These are phyloP conservation scores for Lycodopsis pacificus DNA, from an alignment of 2,797 vertebrate species.

Conservation along the genomic window DNA sequence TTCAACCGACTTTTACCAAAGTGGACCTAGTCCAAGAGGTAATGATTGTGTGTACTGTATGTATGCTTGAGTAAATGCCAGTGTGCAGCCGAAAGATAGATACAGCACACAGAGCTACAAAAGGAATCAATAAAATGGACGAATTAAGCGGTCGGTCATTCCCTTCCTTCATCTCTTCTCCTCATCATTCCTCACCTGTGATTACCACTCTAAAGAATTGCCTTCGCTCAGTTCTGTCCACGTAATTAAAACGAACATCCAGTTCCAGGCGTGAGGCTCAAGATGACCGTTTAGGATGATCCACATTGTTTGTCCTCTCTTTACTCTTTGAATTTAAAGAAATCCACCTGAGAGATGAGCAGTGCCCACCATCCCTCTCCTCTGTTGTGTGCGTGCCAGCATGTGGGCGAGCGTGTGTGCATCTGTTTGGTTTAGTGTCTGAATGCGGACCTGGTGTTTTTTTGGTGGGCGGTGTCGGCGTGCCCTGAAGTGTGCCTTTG, in stretches of 20 bases:
- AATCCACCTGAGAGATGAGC: conserved; percentile 57
- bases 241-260: conserved; percentile 37
- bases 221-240: conserved; percentile 23
- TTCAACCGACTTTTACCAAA: no score
- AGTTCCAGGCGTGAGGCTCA: conserved; percentile 6
- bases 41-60: conserved; percentile 51
- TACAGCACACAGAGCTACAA: conserved; percentile 35
- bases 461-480: conserved; percentile 44
- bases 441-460: neutral
- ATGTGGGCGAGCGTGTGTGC: conserved; percentile 40
- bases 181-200: conserved; percentile 55
- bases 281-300: conserved; percentile 32
- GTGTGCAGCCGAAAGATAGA: conserved; percentile 66
- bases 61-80: conserved; percentile 51
- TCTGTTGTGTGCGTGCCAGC: conserved; percentile 21
- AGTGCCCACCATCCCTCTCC: conserved; percentile 53
- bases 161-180: conserved; percentile 29
- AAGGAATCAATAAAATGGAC: conserved; percentile 56
- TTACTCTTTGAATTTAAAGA: conserved; percentile 58
- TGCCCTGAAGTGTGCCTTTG: neutral
- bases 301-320: conserved; percentile 48
- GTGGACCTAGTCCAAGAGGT: conserved; percentile 17
- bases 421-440: conserved; percentile 41
- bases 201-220: conserved; percentile 60
- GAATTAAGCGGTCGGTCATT: conserved; percentile 39